Evolutionary conservation across 2,797 vertebrate genomes (phyloP), one percentile per base, ranked within the genome.

Genomic region (Eidolon dupreanum): DNA sequence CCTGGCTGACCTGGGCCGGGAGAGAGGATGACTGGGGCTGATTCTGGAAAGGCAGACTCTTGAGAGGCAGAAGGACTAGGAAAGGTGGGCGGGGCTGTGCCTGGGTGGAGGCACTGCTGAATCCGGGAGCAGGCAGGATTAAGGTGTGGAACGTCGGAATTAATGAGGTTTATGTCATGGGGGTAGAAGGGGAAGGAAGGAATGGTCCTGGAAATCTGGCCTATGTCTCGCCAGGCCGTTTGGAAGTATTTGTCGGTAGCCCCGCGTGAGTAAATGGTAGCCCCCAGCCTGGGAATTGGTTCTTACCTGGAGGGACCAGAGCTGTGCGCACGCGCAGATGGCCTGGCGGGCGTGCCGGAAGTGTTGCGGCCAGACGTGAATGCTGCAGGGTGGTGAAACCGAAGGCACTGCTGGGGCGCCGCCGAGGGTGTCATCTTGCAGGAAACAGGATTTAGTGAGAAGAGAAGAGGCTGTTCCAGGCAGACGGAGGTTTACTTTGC

Each of bases 261-360:
- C 4, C 43, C 7, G 1, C 1, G 3, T 31, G 13, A 1, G 22
- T 1, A 2, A 1, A 71, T 2, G 24, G 1, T 19, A 3, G 5
- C 8, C 17, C 13, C 36, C 3, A 9, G 31, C 24, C 17, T 0
- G 1, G 24, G 24, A 15, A 6, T 4, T 13, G 17, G 46, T 26
- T 15, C 61, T 46, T 9, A 6, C 53, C 4, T 0, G 33, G 15
- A 19, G 12, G 16, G 16, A 49, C 3, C 5, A 1, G 36, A 51
- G 31, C 36, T 26, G 4, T 1, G 55, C 1, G 17, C 79, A 78
- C 63, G 81, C 57, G n/a, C 63, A 41, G 28, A 22, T 6, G 71
- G 33, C 51, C 10, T 9, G 1, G 31, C 1, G 26, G 73, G 81
- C 22, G 2, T 31, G 66, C 51, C 13, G 13, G 87, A 87, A 86